These are phyloP conservation scores for Lagorchestes hirsutus DNA, from an alignment of 2,797 vertebrate species.

Conservation along the genomic window DNA sequence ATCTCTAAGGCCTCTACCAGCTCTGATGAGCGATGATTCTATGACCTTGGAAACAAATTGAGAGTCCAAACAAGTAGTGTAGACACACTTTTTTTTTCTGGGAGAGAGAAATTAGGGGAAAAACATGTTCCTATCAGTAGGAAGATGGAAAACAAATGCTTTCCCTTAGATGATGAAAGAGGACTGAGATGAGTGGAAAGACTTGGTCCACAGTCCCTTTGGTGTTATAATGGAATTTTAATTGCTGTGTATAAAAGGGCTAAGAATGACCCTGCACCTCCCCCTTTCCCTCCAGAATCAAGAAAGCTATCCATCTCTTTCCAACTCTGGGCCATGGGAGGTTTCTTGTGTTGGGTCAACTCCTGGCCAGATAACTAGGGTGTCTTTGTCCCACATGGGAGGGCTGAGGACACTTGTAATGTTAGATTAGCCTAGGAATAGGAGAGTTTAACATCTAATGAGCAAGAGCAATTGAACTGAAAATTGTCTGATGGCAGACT, in stretches of 20 bases:
- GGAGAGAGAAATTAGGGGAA: conserved; percentile 42
- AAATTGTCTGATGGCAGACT: background rate
- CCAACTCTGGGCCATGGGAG: background rate
- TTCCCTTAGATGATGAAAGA: background rate
- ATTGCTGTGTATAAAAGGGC: background rate
- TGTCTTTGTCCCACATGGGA: background rate
- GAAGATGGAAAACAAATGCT: conserved; percentile 42
- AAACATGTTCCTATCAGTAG: conserved; percentile 26
- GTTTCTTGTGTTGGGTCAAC: background rate
- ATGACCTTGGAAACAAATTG: conserved; percentile 41
- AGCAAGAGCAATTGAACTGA: background rate
- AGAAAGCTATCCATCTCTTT: background rate
- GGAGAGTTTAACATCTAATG: background rate
- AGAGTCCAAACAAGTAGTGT: conserved; percentile 22
- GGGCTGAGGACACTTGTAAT: background rate
- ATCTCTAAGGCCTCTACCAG: background rate
- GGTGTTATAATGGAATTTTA: conserved; percentile 9
- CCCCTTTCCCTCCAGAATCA: background rate
- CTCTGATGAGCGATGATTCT: background rate
- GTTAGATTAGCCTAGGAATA: background rate
- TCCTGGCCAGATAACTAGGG: background rate
- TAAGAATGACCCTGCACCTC: background rate
- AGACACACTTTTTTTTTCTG: conserved; percentile 50
- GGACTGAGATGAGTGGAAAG: conserved; percentile 4
- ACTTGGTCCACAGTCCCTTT: background rate